Conservation (phyloP, 1,140 invertebrate genomes). For the Vanessa tameamea region DNA sequence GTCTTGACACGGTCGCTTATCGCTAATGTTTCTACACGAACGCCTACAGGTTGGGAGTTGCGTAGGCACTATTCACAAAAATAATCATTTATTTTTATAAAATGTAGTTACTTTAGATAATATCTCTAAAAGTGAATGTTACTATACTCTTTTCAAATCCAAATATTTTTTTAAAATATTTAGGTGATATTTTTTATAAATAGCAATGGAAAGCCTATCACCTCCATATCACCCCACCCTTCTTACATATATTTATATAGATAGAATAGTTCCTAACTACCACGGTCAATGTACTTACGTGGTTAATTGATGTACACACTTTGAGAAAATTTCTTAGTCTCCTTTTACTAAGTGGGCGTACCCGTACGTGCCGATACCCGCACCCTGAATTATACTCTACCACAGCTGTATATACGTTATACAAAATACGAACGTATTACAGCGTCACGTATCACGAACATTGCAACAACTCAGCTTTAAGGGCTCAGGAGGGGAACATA, state of each 20-base stretch:
- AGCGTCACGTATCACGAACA: not conserved
- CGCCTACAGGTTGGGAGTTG: not conserved
- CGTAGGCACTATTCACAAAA: constrained; percentile 3
- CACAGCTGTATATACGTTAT: not conserved
- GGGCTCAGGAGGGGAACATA: constrained; percentile 8
- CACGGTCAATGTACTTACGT: no score
- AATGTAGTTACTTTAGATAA: not conserved
- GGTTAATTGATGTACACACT: no score
- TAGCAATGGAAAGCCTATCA: no score
- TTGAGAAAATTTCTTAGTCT: not conserved
- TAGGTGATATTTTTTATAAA: no score
- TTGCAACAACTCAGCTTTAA: constrained; percentile 9
- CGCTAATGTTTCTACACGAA: constrained; percentile 18
- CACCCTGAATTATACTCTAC: not conserved
- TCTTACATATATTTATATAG: no score
- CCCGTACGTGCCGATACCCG: no score
- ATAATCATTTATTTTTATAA: constrained; percentile 4
- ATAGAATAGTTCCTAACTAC: no score
- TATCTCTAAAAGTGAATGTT: not conserved
- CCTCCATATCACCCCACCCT: no score
- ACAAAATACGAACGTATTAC: constrained; percentile 7
- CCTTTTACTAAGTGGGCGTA: not conserved
- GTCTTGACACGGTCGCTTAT: constrained; percentile 19
- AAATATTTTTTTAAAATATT: no score
- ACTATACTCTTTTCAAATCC: not conserved